A percentile compares a stretch with the other conserved stretches of the same genome.
phyloP scores from a whole-genome alignment of 1,140 invertebrate genomes.

The Globodera ellingtonae region DNA sequence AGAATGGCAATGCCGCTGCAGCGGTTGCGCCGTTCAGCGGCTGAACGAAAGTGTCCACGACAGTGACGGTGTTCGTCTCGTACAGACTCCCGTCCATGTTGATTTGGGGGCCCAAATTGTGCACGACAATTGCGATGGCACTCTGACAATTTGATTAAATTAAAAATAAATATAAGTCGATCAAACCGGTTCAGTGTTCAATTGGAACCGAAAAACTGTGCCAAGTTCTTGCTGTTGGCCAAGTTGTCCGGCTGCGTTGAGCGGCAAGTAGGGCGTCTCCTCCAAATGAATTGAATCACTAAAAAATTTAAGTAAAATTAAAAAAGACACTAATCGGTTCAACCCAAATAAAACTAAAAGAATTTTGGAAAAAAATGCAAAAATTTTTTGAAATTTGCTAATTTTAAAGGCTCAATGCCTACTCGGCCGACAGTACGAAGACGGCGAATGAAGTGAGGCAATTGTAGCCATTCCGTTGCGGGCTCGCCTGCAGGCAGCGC shows the following conservation, averaged over 20 bases:
- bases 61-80: conserved; percentile 55
- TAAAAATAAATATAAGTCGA: too few relatives aligned
- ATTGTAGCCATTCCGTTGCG: conserved; percentile 43
- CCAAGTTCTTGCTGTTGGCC: conserved; percentile 32
- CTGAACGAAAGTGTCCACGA: conserved; percentile 57
- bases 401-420: background rate
- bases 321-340: background rate
- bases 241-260: conserved; percentile 43
- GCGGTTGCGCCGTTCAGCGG: conserved; percentile 35
- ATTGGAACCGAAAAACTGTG: conserved; percentile 43
- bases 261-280: conserved; percentile 51
- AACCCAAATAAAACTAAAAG: conserved; percentile 17
- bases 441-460: conserved; percentile 55
- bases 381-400: background rate
- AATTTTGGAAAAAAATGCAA: conserved; percentile 24
- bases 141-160: conserved; percentile 36
- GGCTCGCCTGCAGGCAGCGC: conserved; percentile 34
- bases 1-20: background rate
- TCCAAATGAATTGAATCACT: conserved; percentile 50
- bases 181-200: conserved; percentile 48
- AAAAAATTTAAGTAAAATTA: conserved; percentile 12
- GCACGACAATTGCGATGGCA: conserved; percentile 56
- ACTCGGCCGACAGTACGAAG: conserved; percentile 57
- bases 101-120: conserved; percentile 56
- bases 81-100: conserved; percentile 37